Evolutionary conservation across 2,888 invertebrate genomes (phyloP), one percentile per base, ranked within the genome.

Genomic region (Sinhomidia bicolor): DNA sequence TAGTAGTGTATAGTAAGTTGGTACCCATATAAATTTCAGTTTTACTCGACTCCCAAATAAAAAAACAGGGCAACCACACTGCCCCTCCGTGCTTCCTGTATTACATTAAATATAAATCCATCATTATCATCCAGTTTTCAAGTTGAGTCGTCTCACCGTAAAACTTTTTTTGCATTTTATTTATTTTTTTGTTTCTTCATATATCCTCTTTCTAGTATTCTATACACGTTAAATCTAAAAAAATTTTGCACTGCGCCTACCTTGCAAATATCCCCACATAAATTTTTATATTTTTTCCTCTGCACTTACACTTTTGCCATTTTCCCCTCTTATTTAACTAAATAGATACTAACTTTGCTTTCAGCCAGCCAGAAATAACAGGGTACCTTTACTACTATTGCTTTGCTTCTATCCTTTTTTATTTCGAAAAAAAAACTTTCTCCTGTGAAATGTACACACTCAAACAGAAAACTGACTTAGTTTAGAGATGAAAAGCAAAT

Each of bases 321-420:
- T 36, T 65, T n/a, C 65, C 65, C 57, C 57, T 62, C 20, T 71
- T 71, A 23, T 71, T 71, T 71, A 71, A 41, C 71, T 29, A 71
- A 44, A 23, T 41, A 71, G 14, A 71, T 29, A 41, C 7, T 44
- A 71, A 71, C 71, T 71, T 71, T 71, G 44, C 44, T 71, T 71
- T 71, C 44, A 71, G 71, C 17, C 44, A 65, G n/a, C 14, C n/a
- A 71, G 20, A 44, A 23, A 23, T 1, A 57, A 65, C 26, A 68
- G n/a, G 41, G n/a, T 71, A 12, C 12, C 36, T 32, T 65, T 32
- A 47, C n/a, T 36, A 32, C 32, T 36, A 20, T 17, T 17, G 23
- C 41, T 32, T 20, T 57, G 17, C 57, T 41, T 14, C 57, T 57
- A 57, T 12, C 79, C 12, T 76, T 51, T 17, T 76, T 17, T 29